Base-by-base conservation (phyloP, 2,888 invertebrate species). In the Drosophila quasianomalipes region DNA sequence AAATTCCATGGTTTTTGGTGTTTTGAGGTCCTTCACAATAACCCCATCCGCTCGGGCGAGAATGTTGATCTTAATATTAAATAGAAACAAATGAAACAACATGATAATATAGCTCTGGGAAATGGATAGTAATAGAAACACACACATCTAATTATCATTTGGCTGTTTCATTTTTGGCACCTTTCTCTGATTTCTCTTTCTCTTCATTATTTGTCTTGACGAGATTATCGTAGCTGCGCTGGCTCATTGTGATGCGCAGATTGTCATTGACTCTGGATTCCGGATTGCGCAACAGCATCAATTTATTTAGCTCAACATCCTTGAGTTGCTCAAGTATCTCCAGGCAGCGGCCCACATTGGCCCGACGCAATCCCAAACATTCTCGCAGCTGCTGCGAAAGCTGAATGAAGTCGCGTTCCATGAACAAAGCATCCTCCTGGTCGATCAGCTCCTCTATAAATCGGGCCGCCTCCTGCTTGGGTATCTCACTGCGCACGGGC, bases 231-330 rank as follows among this genome's bases (percentile, higher is more conserved):
- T 92, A 92, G 12, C 83, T 80, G 22, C 79, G 80, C 54, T 93
- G 93, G n/a, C 80, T 92, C 74, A 93, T 79, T n/a, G 89, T 76
- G 14, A 91, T 81, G n/a, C 91, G 91, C 64, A 89, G 77, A 52
- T 91, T 81, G 33, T 92, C 89, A 33, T 85, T 89, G 14, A 97
- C 93, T 72, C 95, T 94, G 69, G 95, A 95, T 53, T 96, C 95
- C 0, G 97, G 96, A 94, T 97, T 96, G 82, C 97, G 97, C 65
- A 97, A 95, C 51, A 98, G 93, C 96, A 97, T 97, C 30, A 97
- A 93, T 1, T 96, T 95, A 74, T 96, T 96, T 9, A 93, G 59
- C 54, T 92, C 90, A 16, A 93, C 76, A 2, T 92, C 91, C 67
- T 94, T 93, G 9, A 95, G 93, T 70, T 96, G 95, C 44, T 97